Evolutionary conservation across 2,888 invertebrate genomes (phyloP).

Genomic region (Ichneumoninae sp.): DNA sequence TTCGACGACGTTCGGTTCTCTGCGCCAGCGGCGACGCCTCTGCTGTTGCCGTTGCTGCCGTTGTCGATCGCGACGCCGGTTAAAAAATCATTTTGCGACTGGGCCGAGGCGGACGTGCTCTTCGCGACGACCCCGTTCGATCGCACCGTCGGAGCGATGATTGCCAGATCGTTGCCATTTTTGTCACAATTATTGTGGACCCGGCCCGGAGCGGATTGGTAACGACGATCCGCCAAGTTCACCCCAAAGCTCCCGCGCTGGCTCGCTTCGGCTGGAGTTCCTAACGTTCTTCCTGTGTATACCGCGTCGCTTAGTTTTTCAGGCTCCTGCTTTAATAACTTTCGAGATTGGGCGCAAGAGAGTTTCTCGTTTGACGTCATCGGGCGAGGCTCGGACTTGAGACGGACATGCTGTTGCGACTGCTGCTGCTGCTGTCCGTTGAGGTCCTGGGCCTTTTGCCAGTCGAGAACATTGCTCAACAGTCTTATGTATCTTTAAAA

Average conservation of each 20-base stretch:
- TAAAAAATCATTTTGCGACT: constrained; percentile 31
- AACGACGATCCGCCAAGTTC: constrained; percentile 57
- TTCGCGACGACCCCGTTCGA: constrained; percentile 22
- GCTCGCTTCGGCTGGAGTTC: constrained; percentile 14
- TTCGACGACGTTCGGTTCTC: background rate
- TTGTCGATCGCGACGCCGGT: constrained; percentile 10
- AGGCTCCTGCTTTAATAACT: constrained; percentile 58
- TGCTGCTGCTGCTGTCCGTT: constrained; percentile 68
- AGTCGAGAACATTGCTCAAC: constrained; percentile 93
- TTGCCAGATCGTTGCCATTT: constrained; percentile 88
- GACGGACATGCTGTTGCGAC: constrained; percentile 50
- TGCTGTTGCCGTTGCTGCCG: background rate
- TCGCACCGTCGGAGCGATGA: constrained; percentile 86
- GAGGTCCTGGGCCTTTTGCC: constrained; percentile 88
- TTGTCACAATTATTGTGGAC: constrained; percentile 84
- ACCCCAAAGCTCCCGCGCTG: constrained; percentile 42
- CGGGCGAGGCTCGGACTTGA: constrained; percentile 66
- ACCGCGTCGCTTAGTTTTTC: constrained; percentile 48
- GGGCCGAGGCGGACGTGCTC: background rate
- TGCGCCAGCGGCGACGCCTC: background rate
- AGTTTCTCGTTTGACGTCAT: constrained; percentile 26
- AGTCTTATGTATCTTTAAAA: constrained; percentile 92
- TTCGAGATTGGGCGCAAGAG: constrained; percentile 44
- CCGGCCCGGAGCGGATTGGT: constrained; percentile 30
- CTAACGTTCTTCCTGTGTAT: constrained; percentile 10